Base-by-base conservation (phyloP, 2,888 invertebrate genomes). In the Drosophila anomalata region DNA sequence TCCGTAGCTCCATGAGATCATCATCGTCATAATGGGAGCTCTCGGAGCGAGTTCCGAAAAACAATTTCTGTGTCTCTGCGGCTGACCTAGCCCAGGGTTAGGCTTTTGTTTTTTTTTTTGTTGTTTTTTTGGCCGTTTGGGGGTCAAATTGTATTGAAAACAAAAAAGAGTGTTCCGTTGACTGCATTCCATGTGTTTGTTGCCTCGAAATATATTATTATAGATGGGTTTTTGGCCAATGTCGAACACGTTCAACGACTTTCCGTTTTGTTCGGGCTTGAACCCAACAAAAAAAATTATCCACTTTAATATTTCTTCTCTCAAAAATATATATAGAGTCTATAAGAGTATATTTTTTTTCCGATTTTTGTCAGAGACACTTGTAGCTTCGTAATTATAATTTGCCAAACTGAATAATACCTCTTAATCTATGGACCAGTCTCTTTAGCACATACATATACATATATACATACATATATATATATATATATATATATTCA, bases 361-460 rank as follows among this genome's bases (percentile, higher is more conserved):
- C 22, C 44, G 44, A 22, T 44, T 44, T 41, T n/a, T 41, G 17
- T 17, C 48, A 12, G 24, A 20, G 33, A 20, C 29, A 36, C 33
- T 39, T 17, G 41, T 51, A 12, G 6, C 52, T 52, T 41, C 29
- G 14, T 41, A 50, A 52, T 60, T 53, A 52, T 70, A 3, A 70
- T 70, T 70, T 70, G 70, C 71, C 46, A 70, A 36, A 73, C 69
- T 76, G 69, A 71, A 68, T 78, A 86, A 76, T 82, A 82, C 82
- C 82, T 83, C 82, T 81, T 84, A 73, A 84, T 87, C 84, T 80
- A 83, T 87, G 82, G 82, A 83, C 82, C 82, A 83, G 75, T 80
- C 77, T 73, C 70, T 71, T 63, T 66, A 73, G 74, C 66, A 65
- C 76, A 56, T 31, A 70, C 47, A 61, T 33, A 22, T 22, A 65